A percentile compares a stretch with the other conserved stretches of the same genome.
These are phyloP conservation scores for Phymastichus coffea DNA, from an alignment of 1,140 invertebrate species.

Conservation along the genomic window DNA sequence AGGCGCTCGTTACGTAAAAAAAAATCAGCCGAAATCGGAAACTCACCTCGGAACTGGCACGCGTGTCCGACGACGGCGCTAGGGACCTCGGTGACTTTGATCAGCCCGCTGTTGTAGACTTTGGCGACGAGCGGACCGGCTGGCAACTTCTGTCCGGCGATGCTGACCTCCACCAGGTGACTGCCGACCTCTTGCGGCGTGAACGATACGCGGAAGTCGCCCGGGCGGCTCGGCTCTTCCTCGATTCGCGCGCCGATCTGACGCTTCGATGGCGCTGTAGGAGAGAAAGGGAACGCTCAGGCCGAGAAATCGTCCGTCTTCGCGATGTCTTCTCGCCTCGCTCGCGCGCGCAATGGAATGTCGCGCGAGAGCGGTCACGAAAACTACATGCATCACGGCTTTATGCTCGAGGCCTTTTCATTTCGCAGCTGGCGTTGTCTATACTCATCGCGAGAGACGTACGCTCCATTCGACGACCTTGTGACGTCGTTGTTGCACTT, in stretches of 20 bases:
- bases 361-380: too few relatives aligned
- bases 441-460: too few relatives aligned
- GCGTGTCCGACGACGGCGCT: constrained; percentile 89
- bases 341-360: too few relatives aligned
- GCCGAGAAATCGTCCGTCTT: too few relatives aligned
- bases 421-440: too few relatives aligned
- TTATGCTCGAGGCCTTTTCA: too few relatives aligned
- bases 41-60: constrained; percentile 85
- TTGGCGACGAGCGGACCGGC: constrained; percentile 86
- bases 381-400: too few relatives aligned
- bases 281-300: constrained; percentile 6
- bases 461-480: too few relatives aligned
- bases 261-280: constrained; percentile 67
- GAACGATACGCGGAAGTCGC: constrained; percentile 86
- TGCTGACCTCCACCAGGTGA: constrained; percentile 83
- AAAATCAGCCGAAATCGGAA: too few relatives aligned
- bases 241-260: constrained; percentile 69
- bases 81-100: constrained; percentile 88
- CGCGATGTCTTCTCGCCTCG: too few relatives aligned
- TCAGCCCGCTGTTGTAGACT: constrained; percentile 89
- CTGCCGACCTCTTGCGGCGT: constrained; percentile 88
- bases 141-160: constrained; percentile 82
- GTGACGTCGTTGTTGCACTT: too few relatives aligned
- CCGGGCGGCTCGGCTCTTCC: constrained; percentile 71
- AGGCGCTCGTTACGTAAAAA: too few relatives aligned